These are phyloP conservation scores for Pungitius pungitius DNA, from an alignment of 2,113 vertebrate genomes.

Conservation along the genomic window DNA sequence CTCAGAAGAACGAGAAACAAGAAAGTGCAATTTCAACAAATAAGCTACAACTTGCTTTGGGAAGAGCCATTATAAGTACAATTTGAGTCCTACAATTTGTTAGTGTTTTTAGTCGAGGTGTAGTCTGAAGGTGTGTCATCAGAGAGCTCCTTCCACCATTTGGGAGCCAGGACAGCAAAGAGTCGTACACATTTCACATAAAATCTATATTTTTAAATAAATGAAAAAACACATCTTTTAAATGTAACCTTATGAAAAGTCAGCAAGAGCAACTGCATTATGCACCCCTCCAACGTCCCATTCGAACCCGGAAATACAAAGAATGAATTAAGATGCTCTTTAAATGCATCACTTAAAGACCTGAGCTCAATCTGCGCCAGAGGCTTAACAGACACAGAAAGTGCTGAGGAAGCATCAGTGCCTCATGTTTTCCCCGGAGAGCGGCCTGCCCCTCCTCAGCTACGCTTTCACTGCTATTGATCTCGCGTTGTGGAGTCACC, in stretches of 20 bases:
- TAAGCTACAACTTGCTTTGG: no score
- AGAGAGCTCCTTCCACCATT: no score
- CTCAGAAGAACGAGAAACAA: no score
- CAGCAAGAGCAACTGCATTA: conserved; percentile 1
- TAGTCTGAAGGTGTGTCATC: no score
- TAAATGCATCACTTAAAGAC: conserved; percentile 7
- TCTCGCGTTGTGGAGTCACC: conserved; percentile 53
- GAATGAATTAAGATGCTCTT: neutral
- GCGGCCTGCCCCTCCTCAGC: conserved; percentile 44
- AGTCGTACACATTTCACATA: no score
- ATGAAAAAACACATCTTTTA: conserved; percentile 1
- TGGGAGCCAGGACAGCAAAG: no score
- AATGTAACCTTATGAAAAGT: neutral
- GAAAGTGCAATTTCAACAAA: no score
- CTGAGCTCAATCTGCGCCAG: conserved; percentile 6
- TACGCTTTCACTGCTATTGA: conserved; percentile 71
- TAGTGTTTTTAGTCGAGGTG: no score
- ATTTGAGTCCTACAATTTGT: no score
- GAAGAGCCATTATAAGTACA: no score
- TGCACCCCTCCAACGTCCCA: neutral
- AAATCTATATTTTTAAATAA: neutral
- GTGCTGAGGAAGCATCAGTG: conserved; percentile 67
- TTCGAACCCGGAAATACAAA: neutral
- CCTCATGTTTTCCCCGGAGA: conserved; percentile 59
- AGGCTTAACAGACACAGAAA: conserved; percentile 33